Evolutionary conservation across 2,113 vertebrate species (phyloP).

Genomic region (Lucifuga dentata): DNA sequence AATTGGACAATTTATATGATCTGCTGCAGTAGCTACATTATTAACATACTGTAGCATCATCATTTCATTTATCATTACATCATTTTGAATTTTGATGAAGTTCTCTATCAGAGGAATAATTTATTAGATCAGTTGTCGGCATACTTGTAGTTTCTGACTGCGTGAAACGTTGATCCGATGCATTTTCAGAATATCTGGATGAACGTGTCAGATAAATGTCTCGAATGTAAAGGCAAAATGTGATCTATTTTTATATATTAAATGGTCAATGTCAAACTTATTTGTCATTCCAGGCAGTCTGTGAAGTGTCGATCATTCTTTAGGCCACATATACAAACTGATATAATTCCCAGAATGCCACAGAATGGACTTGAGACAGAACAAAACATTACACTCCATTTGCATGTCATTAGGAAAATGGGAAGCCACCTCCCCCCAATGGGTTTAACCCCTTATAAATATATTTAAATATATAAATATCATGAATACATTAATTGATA

Average conservation of each 20-base stretch:
- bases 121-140: conserved; percentile 25
- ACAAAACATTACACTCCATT: conserved; percentile 82
- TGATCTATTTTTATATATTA: neutral
- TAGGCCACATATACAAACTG: conserved; percentile 11
- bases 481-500: conserved; percentile 84
- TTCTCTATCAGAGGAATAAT: conserved; percentile 31
- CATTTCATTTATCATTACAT: conserved; percentile 45
- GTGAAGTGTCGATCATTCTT: conserved; percentile 3
- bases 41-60: conserved; percentile 26
- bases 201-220: neutral
- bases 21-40: neutral
- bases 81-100: conserved; percentile 30
- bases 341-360: conserved; percentile 43
- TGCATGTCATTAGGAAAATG: conserved; percentile 84
- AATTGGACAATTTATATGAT: conserved; percentile 43
- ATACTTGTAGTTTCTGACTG: conserved; percentile 27
- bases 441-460: conserved; percentile 84
- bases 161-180: conserved; percentile 14
- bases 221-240: neutral
- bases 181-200: conserved; percentile 5
- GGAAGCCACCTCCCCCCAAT: conserved; percentile 72
- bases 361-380: conserved; percentile 68
- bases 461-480: conserved; percentile 89
- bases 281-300: neutral
- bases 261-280: neutral